Evolutionary conservation across 2,888 invertebrate species (phyloP), one percentile per base, ranked within the genome.

Genomic region (Scrobipalpa costella): DNA sequence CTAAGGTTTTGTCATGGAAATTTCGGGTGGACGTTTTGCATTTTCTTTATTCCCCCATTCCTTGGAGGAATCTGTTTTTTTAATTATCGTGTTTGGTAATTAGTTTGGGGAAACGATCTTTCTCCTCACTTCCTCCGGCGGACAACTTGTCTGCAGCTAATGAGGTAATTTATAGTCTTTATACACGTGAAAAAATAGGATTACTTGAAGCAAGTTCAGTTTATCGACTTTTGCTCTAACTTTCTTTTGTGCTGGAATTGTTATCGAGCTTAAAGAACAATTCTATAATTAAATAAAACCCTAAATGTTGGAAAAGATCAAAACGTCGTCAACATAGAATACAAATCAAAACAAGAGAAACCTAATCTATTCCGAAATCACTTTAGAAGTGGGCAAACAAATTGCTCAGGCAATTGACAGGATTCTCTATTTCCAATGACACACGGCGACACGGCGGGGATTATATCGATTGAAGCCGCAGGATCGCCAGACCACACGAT

Each of bases 1-100:
- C 73, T 79, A 82, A 78, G 82, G 80, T 86, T 85, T 90, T 90
- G 86, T 90, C 77, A 90, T 91, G 89, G 88, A 90, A 89, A 90
- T 90, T 85, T 83, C 75, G 86, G 86, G 80, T 82, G 84, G 86
- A 88, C 87, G 88, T 88, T 91, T 88, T 87, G 89, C 88, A 90
- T 90, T 90, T 87, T 86, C 88, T 88, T 88, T 86, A 85, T 88
- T 85, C 83, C 82, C 80, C 78, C 79, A 79, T 84, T 80, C 79
- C 82, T 80, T 74, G 73, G 72, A 82, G 84, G 79, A 88, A 88
- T 90, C 90, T 90, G 90, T 88, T 90, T 89, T 90, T 86, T 90
- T 90, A 90, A 91, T 90, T 90, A 90, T 87, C 89, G 87, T 90
- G 89, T 90, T 91, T 90, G 86, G 88, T 89, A 90, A 91, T 91